A percentile compares a stretch with the other conserved stretches of the same genome.
phyloP scores from a whole-genome alignment of 2,797 vertebrate species.

The Lithobates pipiens region DNA sequence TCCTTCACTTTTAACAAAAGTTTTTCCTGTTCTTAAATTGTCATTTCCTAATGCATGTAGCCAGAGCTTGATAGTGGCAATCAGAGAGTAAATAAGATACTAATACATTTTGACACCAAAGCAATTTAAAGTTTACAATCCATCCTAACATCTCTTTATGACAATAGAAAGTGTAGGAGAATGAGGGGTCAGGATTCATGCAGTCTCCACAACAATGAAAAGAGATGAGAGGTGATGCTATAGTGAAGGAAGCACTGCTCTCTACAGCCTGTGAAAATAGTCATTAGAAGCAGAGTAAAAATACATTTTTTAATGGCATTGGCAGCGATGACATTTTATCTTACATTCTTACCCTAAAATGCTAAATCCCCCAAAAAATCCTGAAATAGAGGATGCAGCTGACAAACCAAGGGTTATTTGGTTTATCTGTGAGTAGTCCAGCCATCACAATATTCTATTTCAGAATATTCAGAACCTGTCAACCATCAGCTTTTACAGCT shows the following conservation, averaged over 20 bases:
- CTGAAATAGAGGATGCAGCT: too few relatives aligned
- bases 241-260: background rate
- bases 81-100: constrained; percentile 7
- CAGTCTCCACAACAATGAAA: constrained; percentile 10
- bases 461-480: too few relatives aligned
- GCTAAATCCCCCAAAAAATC: too few relatives aligned
- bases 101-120: constrained; percentile 7
- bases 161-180: constrained; percentile 1
- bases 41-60: background rate
- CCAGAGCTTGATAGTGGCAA: background rate
- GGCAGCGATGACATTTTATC: background rate
- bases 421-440: too few relatives aligned
- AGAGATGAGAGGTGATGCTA: background rate
- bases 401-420: too few relatives aligned
- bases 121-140: constrained; percentile 25
- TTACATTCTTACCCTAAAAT: background rate
- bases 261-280: background rate
- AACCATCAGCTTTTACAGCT: too few relatives aligned
- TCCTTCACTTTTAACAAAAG: background rate
- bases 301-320: background rate
- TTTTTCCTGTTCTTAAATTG: background rate
- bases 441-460: too few relatives aligned
- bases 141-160: constrained; percentile 4
- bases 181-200: background rate
- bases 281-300: constrained; percentile 4